Evolutionary conservation across 2,797 vertebrate species (phyloP).

Genomic region (Brachymystax lenok): DNA sequence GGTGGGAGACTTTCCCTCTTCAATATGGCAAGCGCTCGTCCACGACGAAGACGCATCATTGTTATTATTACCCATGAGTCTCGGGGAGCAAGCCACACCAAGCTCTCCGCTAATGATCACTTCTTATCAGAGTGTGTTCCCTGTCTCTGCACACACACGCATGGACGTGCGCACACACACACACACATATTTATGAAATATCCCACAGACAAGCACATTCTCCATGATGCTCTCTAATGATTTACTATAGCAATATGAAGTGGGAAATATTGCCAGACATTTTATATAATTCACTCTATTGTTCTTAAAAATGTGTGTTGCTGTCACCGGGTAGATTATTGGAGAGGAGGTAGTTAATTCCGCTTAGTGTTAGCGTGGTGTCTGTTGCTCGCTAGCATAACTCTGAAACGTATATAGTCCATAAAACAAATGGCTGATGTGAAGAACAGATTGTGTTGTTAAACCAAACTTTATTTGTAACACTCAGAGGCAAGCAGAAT

Average conservation of each 20-base stretch:
- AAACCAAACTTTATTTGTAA: constrained; percentile 59
- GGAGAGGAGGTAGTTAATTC: constrained; percentile 67
- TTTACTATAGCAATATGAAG: constrained; percentile 74
- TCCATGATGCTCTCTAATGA: constrained; percentile 70
- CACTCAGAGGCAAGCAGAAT: constrained; percentile 70
- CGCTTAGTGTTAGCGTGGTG: constrained; percentile 45
- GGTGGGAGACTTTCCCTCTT: constrained; percentile 21
- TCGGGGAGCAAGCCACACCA: constrained; percentile 17
- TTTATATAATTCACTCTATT: constrained; percentile 73
- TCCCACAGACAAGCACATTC: constrained; percentile 49
- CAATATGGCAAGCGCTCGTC: neutral
- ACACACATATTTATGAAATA: constrained; percentile 68
- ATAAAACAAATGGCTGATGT: constrained; percentile 79
- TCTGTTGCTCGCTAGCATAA: constrained; percentile 47
- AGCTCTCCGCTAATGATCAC: constrained; percentile 43
- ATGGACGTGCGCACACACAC: neutral
- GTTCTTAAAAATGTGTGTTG: constrained; percentile 62
- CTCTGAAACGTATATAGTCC: constrained; percentile 69
- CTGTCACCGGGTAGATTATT: constrained; percentile 73
- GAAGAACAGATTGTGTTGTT: constrained; percentile 80
- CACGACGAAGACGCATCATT: constrained; percentile 32
- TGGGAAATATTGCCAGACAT: constrained; percentile 66
- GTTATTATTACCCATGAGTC: constrained; percentile 40
- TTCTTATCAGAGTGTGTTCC: constrained; percentile 23
- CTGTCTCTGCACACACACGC: neutral